phyloP scores from a whole-genome alignment of 2,888 invertebrate species.

The Napeogenes sylphis region DNA sequence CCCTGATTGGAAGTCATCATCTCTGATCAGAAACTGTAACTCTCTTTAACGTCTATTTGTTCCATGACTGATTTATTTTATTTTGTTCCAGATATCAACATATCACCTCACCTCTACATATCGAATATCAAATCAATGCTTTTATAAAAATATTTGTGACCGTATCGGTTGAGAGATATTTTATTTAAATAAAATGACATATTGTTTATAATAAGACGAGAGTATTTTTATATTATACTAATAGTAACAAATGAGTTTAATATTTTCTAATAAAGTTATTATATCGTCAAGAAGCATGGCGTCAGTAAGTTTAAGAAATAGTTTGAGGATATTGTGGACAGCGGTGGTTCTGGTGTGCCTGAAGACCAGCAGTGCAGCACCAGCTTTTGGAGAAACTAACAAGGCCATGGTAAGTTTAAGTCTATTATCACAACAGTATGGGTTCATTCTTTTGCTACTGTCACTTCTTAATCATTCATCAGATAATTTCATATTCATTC shows the following conservation, averaged over 20 bases:
- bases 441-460: neutral
- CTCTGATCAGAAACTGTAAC: too few relatives aligned
- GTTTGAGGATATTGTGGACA: constrained; percentile 60
- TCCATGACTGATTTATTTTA: constrained; percentile 20
- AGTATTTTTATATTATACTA: constrained; percentile 49
- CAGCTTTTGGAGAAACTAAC: constrained; percentile 62
- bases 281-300: constrained; percentile 55
- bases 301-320: constrained; percentile 52
- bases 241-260: constrained; percentile 58
- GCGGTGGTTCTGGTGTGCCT: constrained; percentile 52
- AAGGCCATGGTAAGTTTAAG: constrained; percentile 66
- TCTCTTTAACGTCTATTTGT: too few relatives aligned
- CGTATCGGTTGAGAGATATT: constrained; percentile 46
- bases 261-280: constrained; percentile 40
- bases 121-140: constrained; percentile 42
- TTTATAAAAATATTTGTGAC: constrained; percentile 46
- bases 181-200: constrained; percentile 45
- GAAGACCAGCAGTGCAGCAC: constrained; percentile 63
- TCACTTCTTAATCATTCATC: neutral
- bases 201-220: constrained; percentile 44
- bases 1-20: too few relatives aligned
- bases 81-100: constrained; percentile 61
- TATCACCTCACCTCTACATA: constrained; percentile 41
- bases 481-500: neutral
- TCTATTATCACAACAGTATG: neutral